Percentiles rank a stretch among this genome's conserved stretches.
Evolutionary conservation across 2,113 vertebrate genomes (phyloP).

Genomic region (Myiopsitta monachus): DNA sequence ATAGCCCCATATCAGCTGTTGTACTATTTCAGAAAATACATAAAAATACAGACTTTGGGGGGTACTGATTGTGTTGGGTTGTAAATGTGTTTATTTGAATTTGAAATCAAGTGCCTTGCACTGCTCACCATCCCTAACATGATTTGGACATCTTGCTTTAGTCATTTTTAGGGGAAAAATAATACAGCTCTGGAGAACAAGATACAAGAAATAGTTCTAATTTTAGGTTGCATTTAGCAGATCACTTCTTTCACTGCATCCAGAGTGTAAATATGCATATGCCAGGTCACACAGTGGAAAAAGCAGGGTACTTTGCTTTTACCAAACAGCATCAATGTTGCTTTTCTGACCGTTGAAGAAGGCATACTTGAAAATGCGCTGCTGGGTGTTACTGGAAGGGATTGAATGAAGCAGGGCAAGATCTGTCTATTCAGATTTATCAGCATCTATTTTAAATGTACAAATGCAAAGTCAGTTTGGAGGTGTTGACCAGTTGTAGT

Average conservation of each 20-base stretch:
- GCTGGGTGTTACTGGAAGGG: neutral
- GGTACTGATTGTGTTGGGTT: neutral
- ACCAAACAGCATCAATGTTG: neutral
- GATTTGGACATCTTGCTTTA: neutral
- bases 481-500: neutral
- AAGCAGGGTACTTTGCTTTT: neutral
- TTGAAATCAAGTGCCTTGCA: neutral
- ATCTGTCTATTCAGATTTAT: neutral
- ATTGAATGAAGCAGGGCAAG: accelerated
- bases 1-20: accelerated
- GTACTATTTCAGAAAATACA: neutral
- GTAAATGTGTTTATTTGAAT: neutral
- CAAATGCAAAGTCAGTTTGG: neutral
- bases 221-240: accelerated
- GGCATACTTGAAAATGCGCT: accelerated
- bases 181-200: neutral
- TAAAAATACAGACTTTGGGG: neutral
- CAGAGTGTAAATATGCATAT: neutral
- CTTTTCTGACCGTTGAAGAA: neutral
- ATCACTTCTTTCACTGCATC: neutral
- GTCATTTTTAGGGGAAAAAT: neutral
- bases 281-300: neutral
- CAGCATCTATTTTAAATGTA: neutral
- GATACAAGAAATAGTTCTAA: neutral
- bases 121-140: neutral